These are phyloP conservation scores for Oryzias melastigma DNA, from an alignment of 2,113 vertebrate genomes.

Conservation along the genomic window DNA sequence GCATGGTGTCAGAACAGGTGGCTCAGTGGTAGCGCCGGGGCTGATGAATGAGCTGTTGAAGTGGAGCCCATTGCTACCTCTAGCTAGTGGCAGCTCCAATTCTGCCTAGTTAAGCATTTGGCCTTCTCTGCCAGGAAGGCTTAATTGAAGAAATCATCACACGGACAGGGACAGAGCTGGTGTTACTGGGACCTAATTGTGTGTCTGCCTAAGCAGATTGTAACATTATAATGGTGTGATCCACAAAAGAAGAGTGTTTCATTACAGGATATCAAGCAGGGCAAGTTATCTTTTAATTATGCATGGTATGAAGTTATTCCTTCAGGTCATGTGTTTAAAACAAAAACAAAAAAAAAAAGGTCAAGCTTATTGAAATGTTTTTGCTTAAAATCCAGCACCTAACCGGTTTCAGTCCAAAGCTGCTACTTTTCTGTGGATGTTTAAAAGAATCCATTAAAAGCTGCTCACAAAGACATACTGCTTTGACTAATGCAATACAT, in stretches of 20 bases:
- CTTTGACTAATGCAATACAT: constrained; percentile 56
- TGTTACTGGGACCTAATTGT: constrained; percentile 59
- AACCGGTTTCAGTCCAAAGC: constrained; percentile 30
- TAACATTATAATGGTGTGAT: constrained; percentile 56
- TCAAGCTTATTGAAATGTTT: constrained; percentile 4
- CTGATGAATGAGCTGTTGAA: constrained; percentile 79
- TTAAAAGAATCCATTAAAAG: constrained; percentile 50
- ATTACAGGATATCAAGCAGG: constrained; percentile 35
- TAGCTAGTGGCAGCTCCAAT: constrained; percentile 73
- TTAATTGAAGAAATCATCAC: constrained; percentile 76
- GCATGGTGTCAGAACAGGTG: constrained; percentile 74
- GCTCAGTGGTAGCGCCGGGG: constrained; percentile 62
- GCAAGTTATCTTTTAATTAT: constrained; percentile 38
- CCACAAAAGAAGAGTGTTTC: constrained; percentile 40
- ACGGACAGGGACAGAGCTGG: constrained; percentile 62
- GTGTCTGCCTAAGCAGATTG: constrained; percentile 53
- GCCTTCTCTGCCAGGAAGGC: constrained; percentile 65
- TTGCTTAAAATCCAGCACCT: constrained; percentile 14
- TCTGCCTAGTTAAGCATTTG: constrained; percentile 75
- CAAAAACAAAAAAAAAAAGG: background rate
- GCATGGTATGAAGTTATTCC: constrained; percentile 21
- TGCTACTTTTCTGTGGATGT: constrained; percentile 29
- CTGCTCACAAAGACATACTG: constrained; percentile 52
- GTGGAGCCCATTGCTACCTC: constrained; percentile 70
- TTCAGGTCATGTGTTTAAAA: constrained; percentile 24